Base-by-base conservation (phyloP, 92 coral and sea anemone species). In the Porites cylindrica region DNA sequence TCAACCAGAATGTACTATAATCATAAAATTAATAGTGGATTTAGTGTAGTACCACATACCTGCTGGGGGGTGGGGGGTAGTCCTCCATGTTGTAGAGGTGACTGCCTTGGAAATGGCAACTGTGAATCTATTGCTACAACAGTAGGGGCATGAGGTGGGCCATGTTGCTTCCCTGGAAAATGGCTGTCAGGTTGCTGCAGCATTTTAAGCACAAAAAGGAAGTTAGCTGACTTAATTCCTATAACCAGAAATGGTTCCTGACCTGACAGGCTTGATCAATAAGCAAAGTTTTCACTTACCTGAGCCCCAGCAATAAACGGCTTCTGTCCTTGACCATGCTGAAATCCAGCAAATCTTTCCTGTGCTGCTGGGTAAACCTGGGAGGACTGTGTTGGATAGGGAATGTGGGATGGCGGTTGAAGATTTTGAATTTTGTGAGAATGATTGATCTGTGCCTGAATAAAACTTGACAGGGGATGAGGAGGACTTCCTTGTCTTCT, bases 401-500 rank as follows among this genome's bases (percentile, higher is more conserved):
- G 65, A 14, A 62, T 43, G 51, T 80, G 83, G 29, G 70, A n/a
- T 6, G 71, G 75, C 5, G 20, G 60, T 75, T 68, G 84, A 65
- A 51, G n/a, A n/a, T 58, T 79, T 74, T 77, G 88, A 9, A 76
- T 2, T 38, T 85, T 65, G 18, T 86, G 78, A 14, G 87, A 61
- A 21, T 72, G 90, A 84, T 21, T 80, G 79, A 85, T 74, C 29
- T 79, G 87, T 63, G 87, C 86, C 60, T 82, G 86, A 70, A 82
- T 82, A 32, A 70, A 82, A 18, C 70, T 68, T 58, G 86, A 82
- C 43, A 82, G 88, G 14, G 93, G 87, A 32, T 83, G 89, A 13
- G 82, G 68, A 70, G 90, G 90, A 54, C 89, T 90, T 14, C 72
- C 78, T 24, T 75, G 83, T 10, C 84, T 66, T 81, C 72, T 90